These are phyloP conservation scores for Quiscalus mexicanus DNA, from an alignment of 2,113 vertebrate species.

Conservation along the genomic window DNA sequence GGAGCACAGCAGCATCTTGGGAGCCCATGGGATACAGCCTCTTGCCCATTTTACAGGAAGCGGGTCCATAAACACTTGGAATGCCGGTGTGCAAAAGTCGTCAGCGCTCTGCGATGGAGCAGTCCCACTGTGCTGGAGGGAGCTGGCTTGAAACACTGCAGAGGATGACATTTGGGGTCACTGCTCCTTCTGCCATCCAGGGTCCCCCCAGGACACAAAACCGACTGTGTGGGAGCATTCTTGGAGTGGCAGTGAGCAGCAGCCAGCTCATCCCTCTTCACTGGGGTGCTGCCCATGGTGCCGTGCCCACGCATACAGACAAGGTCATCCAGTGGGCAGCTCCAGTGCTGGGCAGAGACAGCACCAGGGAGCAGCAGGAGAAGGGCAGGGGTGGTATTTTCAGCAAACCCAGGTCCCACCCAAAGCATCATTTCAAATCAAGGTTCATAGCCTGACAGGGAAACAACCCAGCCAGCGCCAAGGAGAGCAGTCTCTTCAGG, in stretches of 20 bases:
- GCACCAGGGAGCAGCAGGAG: neutral
- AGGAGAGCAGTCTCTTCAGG: neutral
- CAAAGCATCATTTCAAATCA: neutral
- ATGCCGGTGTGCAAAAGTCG: fast-evolving
- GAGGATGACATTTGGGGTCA: neutral
- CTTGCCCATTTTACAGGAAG: neutral
- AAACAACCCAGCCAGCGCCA: neutral
- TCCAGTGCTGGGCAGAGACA: neutral
- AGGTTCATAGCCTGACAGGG: neutral
- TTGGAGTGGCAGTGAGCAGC: neutral
- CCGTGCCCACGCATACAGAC: fast-evolving
- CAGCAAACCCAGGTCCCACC: neutral
- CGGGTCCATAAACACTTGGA: neutral
- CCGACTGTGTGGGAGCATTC: fast-evolving
- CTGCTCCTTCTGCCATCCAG: neutral
- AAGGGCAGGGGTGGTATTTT: neutral
- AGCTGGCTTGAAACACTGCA: neutral
- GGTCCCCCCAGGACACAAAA: neutral
- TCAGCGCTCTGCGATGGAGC: fast-evolving
- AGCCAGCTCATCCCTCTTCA: neutral
- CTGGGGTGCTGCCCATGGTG: fast-evolving
- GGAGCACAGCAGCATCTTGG: fast-evolving
- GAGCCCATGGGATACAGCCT: neutral
- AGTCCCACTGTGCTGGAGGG: fast-evolving
- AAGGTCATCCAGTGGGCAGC: neutral